phyloP scores from a whole-genome alignment of 1,140 invertebrate genomes.

The Helicoverpa zea region DNA sequence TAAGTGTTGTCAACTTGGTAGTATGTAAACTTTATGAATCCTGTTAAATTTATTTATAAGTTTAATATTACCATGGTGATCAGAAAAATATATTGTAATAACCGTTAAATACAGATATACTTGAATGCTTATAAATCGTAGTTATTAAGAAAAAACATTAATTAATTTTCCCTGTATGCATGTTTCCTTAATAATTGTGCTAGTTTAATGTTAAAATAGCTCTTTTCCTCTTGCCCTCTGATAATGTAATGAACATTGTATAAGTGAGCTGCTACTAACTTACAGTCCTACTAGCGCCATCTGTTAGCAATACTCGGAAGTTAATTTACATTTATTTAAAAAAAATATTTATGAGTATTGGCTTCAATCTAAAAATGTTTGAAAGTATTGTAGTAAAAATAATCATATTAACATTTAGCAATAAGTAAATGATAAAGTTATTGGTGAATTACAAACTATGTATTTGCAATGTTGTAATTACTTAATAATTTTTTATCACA shows the following conservation, averaged over 20 bases:
- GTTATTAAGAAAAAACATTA: background rate
- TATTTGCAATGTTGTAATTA: no score
- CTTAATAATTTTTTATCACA: no score
- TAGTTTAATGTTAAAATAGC: background rate
- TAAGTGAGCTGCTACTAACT: conserved; percentile 19
- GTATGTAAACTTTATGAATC: no score
- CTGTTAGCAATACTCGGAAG: conserved; percentile 49
- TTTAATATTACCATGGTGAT: no score
- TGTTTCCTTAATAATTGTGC: conserved; percentile 20
- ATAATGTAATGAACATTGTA: background rate
- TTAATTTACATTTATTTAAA: background rate
- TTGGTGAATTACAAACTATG: no score
- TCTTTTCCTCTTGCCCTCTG: conserved; percentile 16
- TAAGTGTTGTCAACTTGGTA: background rate
- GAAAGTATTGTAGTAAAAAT: no score
- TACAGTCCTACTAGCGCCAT: conserved; percentile 60
- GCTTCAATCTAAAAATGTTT: no score
- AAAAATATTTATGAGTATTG: no score
- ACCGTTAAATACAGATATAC: background rate
- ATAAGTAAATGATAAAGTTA: no score
- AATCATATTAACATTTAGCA: no score
- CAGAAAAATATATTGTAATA: no score
- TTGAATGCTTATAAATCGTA: background rate
- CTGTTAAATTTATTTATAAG: no score
- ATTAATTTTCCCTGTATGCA: background rate